These are phyloP conservation scores for Sphaerophoria taeniata DNA, from an alignment of 2,888 invertebrate species.

Conservation along the genomic window DNA sequence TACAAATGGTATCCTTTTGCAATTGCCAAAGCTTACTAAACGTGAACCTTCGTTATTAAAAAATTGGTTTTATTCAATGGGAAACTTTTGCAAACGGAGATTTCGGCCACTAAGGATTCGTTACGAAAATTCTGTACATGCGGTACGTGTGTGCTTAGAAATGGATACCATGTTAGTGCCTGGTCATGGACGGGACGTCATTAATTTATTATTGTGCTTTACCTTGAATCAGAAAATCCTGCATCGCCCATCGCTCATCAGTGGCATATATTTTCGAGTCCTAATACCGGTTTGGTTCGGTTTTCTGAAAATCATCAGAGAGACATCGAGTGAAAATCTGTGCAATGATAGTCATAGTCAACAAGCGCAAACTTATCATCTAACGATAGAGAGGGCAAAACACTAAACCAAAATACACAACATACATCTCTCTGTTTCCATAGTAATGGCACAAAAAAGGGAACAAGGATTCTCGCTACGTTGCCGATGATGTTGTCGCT, in stretches of 20 bases:
- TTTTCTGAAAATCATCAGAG: slow-evolving; percentile 12
- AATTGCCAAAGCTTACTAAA: too few species aligned
- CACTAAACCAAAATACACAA: background rate
- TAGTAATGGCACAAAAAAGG: background rate
- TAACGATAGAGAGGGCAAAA: too few species aligned
- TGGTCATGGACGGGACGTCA: slow-evolving; percentile 47
- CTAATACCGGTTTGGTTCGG: slow-evolving; percentile 4
- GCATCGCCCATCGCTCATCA: slow-evolving; percentile 59
- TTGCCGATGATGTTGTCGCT: too few species aligned
- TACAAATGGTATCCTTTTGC: background rate
- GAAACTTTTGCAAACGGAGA: slow-evolving; percentile 1
- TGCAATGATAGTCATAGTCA: slow-evolving; percentile 20
- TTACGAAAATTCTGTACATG: slow-evolving; percentile 12
- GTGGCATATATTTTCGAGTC: slow-evolving; percentile 42
- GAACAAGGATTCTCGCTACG: slow-evolving; percentile 14
- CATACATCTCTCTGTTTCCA: too few species aligned
- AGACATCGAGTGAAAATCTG: slow-evolving; percentile 20
- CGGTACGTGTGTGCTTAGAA: slow-evolving; percentile 21
- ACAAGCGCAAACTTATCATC: slow-evolving; percentile 34
- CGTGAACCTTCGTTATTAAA: slow-evolving; percentile 5
- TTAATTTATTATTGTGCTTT: slow-evolving; percentile 63
- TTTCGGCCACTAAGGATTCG: slow-evolving; percentile 42
- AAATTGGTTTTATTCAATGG: background rate
- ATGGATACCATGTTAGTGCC: slow-evolving; percentile 22
- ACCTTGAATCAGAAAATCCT: slow-evolving; percentile 64